Percentiles rank a stretch among this genome's conserved stretches.
These are phyloP conservation scores for Macquaria australasica DNA, from an alignment of 2,113 vertebrate species.

Conservation along the genomic window DNA sequence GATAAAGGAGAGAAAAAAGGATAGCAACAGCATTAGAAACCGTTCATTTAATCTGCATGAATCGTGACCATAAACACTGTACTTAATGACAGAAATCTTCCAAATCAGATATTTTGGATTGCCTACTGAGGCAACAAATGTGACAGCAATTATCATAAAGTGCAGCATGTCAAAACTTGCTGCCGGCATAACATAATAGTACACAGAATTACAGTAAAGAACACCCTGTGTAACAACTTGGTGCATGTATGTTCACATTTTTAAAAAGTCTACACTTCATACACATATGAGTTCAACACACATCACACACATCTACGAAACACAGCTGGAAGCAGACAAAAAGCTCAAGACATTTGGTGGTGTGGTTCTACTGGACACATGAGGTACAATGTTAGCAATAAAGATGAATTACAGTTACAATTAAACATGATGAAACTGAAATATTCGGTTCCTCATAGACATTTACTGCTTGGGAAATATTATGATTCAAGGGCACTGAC, in stretches of 20 bases:
- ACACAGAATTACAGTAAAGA: slow-evolving; percentile 23
- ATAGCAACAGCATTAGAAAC: slow-evolving; percentile 40
- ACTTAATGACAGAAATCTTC: background rate
- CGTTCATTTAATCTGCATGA: background rate
- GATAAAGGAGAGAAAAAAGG: slow-evolving; percentile 49
- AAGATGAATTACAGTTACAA: slow-evolving; percentile 16
- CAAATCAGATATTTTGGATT: background rate
- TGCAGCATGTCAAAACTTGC: slow-evolving; percentile 34
- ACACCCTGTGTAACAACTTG: background rate
- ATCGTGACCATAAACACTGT: background rate
- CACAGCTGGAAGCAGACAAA: slow-evolving; percentile 38
- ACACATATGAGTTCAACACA: slow-evolving; percentile 32
- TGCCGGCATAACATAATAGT: background rate
- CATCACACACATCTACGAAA: slow-evolving; percentile 27
- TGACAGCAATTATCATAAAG: background rate
- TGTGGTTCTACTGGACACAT: too few species aligned
- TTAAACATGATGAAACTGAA: slow-evolving; percentile 30
- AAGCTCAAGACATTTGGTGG: background rate
- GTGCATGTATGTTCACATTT: slow-evolving; percentile 2
- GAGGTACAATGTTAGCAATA: slow-evolving; percentile 8
- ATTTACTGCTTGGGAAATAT: background rate
- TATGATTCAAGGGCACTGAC: background rate
- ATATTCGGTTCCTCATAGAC: slow-evolving; percentile 16
- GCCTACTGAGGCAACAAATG: slow-evolving; percentile 4
- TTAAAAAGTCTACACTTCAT: background rate